Percentiles rank a stretch among this genome's conserved stretches.
These are phyloP conservation scores for Conomelus anceps DNA, from an alignment of 2,888 invertebrate genomes.

Conservation along the genomic window DNA sequence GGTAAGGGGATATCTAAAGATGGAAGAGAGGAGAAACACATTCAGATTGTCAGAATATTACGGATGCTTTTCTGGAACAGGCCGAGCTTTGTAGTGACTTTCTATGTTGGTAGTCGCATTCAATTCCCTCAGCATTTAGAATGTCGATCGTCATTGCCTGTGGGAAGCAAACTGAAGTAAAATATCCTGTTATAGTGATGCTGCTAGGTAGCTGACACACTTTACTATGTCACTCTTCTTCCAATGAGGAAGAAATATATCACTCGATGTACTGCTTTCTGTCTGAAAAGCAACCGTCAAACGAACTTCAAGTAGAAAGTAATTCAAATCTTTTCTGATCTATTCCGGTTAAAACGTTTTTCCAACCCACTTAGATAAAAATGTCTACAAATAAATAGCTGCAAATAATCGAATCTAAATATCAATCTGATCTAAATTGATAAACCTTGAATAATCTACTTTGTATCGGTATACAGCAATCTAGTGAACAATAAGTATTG, in stretches of 20 bases:
- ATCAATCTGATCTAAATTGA: no score
- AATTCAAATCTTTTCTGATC: no score
- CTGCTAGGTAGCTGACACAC: neutral
- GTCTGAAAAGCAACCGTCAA: neutral
- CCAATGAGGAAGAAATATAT: neutral
- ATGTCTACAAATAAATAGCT: no score
- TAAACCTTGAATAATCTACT: no score
- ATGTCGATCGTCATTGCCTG: neutral
- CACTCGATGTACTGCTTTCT: neutral
- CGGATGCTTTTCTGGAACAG: neutral
- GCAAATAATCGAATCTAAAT: no score
- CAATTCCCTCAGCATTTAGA: neutral
- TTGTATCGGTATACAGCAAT: no score
- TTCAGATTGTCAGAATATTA: neutral
- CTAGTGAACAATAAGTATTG: no score
- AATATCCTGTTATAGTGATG: neutral
- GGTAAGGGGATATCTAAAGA: neutral
- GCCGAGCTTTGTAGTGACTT: neutral
- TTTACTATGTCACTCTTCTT: neutral
- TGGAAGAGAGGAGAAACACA: neutral
- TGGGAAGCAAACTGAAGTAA: neutral
- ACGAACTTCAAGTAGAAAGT: neutral
- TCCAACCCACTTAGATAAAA: no score
- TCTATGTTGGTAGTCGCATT: neutral
- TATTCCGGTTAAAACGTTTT: no score